phyloP scores from a whole-genome alignment of 2,888 invertebrate species.

The Rotaria macrura region DNA sequence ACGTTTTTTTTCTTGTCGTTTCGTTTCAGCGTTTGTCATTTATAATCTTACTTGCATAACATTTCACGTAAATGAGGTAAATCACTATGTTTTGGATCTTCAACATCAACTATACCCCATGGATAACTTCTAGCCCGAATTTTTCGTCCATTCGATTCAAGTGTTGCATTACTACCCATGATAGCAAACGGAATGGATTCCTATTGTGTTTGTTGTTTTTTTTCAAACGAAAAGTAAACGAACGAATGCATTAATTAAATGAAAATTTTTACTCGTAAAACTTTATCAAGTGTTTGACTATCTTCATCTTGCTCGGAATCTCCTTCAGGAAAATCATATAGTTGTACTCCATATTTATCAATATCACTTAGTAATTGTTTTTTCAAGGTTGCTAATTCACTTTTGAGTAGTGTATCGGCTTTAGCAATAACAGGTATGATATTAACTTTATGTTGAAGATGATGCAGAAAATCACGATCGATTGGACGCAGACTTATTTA shows the following conservation, averaged over 20 bases:
- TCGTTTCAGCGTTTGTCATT: too few species aligned
- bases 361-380: slow-evolving; percentile 66
- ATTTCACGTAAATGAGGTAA: slow-evolving; percentile 90
- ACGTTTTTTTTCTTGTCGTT: neutral
- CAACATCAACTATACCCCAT: slow-evolving; percentile 96
- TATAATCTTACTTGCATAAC: slow-evolving; percentile 63
- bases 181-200: slow-evolving; percentile 93
- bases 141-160: slow-evolving; percentile 74
- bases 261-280: slow-evolving; percentile 42
- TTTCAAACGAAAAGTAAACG: neutral
- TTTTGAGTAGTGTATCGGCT: slow-evolving; percentile 48
- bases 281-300: slow-evolving; percentile 60
- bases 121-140: slow-evolving; percentile 88
- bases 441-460: slow-evolving; percentile 49
- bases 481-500: slow-evolving; percentile 38
- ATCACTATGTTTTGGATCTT: slow-evolving; percentile 95
- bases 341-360: slow-evolving; percentile 75
- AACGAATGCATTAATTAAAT: neutral
- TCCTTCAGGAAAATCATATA: slow-evolving; percentile 87
- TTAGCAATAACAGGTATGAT: slow-evolving; percentile 50
- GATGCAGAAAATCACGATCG: slow-evolving; percentile 48
- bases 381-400: slow-evolving; percentile 45
- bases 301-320: slow-evolving; percentile 88
- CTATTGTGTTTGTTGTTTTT: slow-evolving; percentile 39
- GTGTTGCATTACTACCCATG: slow-evolving; percentile 78